Conservation (phyloP, 2,797 vertebrate genomes). For the Tarsius wallacei region DNA sequence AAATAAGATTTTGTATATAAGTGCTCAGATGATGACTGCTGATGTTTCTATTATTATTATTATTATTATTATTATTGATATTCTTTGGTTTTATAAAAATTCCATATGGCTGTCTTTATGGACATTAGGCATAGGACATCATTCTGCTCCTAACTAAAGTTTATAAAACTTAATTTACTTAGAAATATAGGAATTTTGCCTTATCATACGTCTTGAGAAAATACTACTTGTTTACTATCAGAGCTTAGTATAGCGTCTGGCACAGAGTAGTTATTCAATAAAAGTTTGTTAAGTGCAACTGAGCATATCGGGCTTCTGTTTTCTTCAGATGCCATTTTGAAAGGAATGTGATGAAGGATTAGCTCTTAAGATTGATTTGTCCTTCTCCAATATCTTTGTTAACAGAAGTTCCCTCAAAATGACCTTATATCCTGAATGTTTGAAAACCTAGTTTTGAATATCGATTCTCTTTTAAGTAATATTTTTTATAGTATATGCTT, state of each 20-base stretch:
- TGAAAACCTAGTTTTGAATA: background rate
- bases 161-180: background rate
- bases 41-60: background rate
- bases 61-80: background rate
- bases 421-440: background rate
- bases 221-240: background rate
- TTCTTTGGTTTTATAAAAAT: background rate
- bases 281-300: background rate
- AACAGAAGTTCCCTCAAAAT: background rate
- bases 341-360: background rate
- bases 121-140: background rate
- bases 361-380: background rate
- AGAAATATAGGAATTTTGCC: background rate
- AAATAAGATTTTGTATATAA: background rate
- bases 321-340: background rate
- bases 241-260: no score
- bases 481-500: background rate
- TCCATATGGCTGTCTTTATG: background rate
- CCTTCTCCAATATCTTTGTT: background rate
- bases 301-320: background rate
- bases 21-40: background rate
- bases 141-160: background rate
- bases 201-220: fast-evolving
- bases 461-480: background rate
- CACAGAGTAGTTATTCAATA: background rate